Evolutionary conservation across 2,888 invertebrate species (phyloP).

Genomic region (Plagodis dolabraria): DNA sequence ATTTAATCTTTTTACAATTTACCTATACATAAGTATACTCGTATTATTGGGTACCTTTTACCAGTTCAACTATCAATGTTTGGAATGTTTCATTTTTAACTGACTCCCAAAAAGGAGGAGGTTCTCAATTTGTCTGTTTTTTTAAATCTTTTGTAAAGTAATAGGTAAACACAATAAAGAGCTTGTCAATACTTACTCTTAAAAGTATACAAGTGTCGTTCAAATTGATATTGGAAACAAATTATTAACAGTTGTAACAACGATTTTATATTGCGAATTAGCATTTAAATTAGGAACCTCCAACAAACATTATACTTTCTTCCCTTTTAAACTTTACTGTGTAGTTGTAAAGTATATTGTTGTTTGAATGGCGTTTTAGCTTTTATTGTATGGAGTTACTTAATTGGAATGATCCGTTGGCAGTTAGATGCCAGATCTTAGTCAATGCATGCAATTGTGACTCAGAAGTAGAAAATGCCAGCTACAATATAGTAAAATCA

Average conservation of each 20-base stretch:
- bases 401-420: slow-evolving; percentile 66
- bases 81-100: too few species aligned
- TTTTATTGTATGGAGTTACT: slow-evolving; percentile 46
- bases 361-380: slow-evolving; percentile 8
- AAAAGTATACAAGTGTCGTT: too few species aligned
- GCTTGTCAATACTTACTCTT: too few species aligned
- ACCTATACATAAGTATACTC: too few species aligned
- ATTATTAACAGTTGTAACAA: slow-evolving; percentile 39
- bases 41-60: too few species aligned
- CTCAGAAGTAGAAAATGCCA: slow-evolving; percentile 29
- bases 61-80: too few species aligned
- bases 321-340: slow-evolving; percentile 23
- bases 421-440: slow-evolving; percentile 62
- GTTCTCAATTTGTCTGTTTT: too few species aligned
- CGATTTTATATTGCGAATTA: slow-evolving; percentile 57
- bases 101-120: too few species aligned
- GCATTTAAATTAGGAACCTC: slow-evolving; percentile 47
- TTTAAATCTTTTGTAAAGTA: too few species aligned
- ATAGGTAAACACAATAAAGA: too few species aligned
- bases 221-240: slow-evolving; percentile 24
- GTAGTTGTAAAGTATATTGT: slow-evolving; percentile 37
- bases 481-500: slow-evolving; percentile 7
- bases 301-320: slow-evolving; percentile 24
- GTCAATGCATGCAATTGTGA: slow-evolving; percentile 68
- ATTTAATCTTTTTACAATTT: too few species aligned